Conservation (phyloP, 2,888 invertebrate genomes). For the Brachylomia viminalis region DNA sequence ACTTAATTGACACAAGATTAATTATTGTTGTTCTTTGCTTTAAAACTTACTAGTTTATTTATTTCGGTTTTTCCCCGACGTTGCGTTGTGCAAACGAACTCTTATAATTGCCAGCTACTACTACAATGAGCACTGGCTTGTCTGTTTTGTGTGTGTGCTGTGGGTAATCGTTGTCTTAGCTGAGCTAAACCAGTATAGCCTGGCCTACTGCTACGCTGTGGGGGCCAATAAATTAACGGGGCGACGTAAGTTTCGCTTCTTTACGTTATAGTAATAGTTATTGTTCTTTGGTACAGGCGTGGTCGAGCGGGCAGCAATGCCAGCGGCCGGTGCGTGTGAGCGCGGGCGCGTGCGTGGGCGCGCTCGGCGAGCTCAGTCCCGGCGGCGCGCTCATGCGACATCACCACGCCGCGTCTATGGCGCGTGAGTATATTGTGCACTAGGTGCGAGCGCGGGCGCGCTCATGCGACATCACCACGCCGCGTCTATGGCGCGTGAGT, state of each 20-base stretch:
- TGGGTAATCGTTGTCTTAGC: background rate
- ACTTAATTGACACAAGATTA: background rate
- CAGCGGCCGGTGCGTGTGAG: slow-evolving; percentile 92
- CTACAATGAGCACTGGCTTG: too few species aligned
- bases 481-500: slow-evolving; percentile 91
- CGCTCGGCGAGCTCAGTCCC: slow-evolving; percentile 96
- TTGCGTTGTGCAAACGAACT: background rate
- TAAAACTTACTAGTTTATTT: background rate
- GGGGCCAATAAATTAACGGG: background rate
- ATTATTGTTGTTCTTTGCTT: background rate
- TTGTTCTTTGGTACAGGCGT: slow-evolving; percentile 79
- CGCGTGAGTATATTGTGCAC: slow-evolving; percentile 50
- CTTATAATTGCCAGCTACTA: background rate
- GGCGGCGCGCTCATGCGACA: slow-evolving; percentile 98
- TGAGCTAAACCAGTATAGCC: background rate
- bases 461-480: slow-evolving; percentile 97
- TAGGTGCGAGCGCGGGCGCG: slow-evolving; percentile 88
- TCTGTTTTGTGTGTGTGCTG: background rate
- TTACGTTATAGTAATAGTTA: background rate
- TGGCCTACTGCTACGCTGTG: background rate
- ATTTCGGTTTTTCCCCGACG: background rate
- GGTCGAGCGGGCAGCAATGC: slow-evolving; percentile 91
- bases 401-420: slow-evolving; percentile 93
- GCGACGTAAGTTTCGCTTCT: background rate
- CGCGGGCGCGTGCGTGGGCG: slow-evolving; percentile 95